Percentiles rank a stretch among this genome's conserved stretches.
Conservation (phyloP, 1,140 invertebrate species). For the Contarinia nasturtii region DNA sequence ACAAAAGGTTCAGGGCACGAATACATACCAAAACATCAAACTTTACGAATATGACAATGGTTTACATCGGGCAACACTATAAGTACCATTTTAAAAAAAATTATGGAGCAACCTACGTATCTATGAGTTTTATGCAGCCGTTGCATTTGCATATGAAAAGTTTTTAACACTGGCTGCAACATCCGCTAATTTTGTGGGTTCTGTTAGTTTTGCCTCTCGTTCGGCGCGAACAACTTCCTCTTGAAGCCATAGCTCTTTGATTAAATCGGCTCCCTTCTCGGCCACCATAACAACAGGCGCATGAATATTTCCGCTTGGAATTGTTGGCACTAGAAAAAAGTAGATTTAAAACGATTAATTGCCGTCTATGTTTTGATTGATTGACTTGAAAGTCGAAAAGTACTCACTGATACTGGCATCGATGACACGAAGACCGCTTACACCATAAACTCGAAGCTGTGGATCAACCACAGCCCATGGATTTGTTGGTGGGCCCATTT, state of each 20-base stretch:
- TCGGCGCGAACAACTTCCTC: neutral
- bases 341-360: constrained; percentile 3
- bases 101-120: too few species aligned
- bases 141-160: too few species aligned
- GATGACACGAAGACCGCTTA: constrained; percentile 53
- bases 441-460: constrained; percentile 51
- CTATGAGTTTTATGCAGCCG: too few species aligned
- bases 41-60: too few species aligned
- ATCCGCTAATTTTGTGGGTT: too few species aligned
- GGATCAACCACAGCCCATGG: constrained; percentile 68
- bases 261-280: constrained; percentile 75
- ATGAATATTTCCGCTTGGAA: constrained; percentile 71
- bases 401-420: constrained; percentile 43
- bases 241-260: constrained; percentile 48
- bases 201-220: too few species aligned
- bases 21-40: too few species aligned
- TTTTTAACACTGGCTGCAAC: too few species aligned
- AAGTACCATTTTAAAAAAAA: too few species aligned
- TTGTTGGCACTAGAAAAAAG: constrained; percentile 23
- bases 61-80: too few species aligned
- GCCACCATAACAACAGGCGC: constrained; percentile 83
- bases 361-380: constrained; percentile 10
- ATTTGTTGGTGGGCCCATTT: constrained; percentile 64
- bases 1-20: too few species aligned
- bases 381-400: constrained; percentile 31